Percentiles rank a stretch among this genome's conserved stretches.
Evolutionary conservation across 1,140 invertebrate species (phyloP).

Genomic region (Drosophila teissieri): DNA sequence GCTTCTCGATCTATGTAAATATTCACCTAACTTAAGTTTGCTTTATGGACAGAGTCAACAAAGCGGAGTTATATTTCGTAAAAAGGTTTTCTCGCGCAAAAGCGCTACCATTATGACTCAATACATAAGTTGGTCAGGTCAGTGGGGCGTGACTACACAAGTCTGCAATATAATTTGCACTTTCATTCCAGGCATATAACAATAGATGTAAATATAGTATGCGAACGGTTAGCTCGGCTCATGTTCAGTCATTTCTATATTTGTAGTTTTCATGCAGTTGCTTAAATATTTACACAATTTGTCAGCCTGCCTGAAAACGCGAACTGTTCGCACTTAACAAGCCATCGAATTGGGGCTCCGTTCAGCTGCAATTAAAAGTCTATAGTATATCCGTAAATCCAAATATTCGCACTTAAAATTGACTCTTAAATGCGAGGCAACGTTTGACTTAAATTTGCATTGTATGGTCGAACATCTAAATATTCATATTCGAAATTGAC

Average conservation of each 20-base stretch:
- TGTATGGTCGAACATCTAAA: not conserved
- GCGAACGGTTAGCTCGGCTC: slow-evolving; percentile 2
- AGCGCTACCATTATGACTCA: slow-evolving; percentile 38
- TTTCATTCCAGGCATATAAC: slow-evolving; percentile 26
- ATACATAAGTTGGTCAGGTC: slow-evolving; percentile 36
- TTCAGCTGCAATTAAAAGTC: too few relatives aligned
- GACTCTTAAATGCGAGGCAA: not conserved
- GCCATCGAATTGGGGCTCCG: slow-evolving; percentile 1
- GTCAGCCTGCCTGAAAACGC: slow-evolving; percentile 16
- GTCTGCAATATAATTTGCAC: slow-evolving; percentile 42
- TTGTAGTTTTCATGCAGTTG: slow-evolving; percentile 44
- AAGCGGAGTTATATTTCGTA: slow-evolving; percentile 23
- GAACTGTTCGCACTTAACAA: slow-evolving; percentile 20
- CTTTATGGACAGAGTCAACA: slow-evolving; percentile 26
- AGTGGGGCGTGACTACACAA: slow-evolving; percentile 47
- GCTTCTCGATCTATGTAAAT: not conserved
- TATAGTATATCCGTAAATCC: too few relatives aligned
- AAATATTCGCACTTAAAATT: not conserved
- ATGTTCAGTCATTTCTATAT: slow-evolving; percentile 35
- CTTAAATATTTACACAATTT: slow-evolving; percentile 61
- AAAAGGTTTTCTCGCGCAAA: slow-evolving; percentile 33
- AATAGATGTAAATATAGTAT: slow-evolving; percentile 22
- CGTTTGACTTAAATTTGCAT: slow-evolving; percentile 7
- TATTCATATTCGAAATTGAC: slow-evolving; percentile 12
- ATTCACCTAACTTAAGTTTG: slow-evolving; percentile 4